A percentile compares a stretch with the other conserved stretches of the same genome.
Conservation (phyloP, 2,113 vertebrate species). For the Salvelinus namaycush region DNA sequence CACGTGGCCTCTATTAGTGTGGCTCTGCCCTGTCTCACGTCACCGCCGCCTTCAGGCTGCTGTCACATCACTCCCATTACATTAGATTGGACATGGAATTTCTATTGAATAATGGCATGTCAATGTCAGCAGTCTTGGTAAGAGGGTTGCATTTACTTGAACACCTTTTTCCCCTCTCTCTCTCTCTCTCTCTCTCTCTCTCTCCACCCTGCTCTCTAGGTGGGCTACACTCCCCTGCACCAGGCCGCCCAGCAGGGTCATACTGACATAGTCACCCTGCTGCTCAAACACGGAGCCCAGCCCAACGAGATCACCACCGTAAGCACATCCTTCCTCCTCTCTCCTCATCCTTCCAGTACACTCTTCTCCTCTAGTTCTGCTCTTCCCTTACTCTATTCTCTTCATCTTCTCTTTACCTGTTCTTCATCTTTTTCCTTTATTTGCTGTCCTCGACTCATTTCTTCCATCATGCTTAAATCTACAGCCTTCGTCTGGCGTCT, state of each 20-base stretch:
- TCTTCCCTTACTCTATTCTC: background rate
- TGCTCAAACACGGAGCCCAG: conserved; percentile 89
- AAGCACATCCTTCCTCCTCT: conserved; percentile 47
- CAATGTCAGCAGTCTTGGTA: background rate
- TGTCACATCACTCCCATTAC: background rate
- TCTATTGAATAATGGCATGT: background rate
- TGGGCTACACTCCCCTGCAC: conserved; percentile 93
- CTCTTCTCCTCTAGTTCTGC: background rate
- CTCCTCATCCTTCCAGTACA: background rate
- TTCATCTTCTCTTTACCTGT: background rate
- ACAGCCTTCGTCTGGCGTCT: background rate
- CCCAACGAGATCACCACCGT: conserved; percentile 93
- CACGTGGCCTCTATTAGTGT: background rate
- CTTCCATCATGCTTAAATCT: no score
- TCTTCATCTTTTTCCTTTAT: background rate
- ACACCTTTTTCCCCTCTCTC: background rate
- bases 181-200: background rate
- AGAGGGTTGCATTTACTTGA: background rate
- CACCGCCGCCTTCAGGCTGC: background rate
- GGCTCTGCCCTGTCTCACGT: background rate
- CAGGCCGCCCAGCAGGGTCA: conserved; percentile 96
- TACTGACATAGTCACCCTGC: conserved; percentile 89
- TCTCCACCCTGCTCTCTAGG: conserved; percentile 63
- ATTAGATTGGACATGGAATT: background rate
- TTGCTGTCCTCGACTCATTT: background rate